phyloP scores from a whole-genome alignment of 1,140 invertebrate genomes.

The Apolygus lucorum region DNA sequence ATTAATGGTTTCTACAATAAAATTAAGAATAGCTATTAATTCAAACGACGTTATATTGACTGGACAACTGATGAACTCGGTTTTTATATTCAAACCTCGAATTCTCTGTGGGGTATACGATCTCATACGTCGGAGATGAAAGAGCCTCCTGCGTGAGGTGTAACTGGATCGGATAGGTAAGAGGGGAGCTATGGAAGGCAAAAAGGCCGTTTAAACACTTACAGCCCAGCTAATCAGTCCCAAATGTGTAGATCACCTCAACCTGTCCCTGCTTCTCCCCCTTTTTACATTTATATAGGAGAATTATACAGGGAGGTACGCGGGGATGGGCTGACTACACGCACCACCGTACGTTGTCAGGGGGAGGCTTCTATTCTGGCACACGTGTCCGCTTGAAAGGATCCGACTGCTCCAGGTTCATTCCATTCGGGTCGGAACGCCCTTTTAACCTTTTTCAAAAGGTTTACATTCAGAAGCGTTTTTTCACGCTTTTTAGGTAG shows the following conservation, averaged over 20 bases:
- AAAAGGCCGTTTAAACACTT: conserved; percentile 3
- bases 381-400: conserved; percentile 2
- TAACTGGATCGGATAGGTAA: too few relatives aligned
- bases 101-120: too few relatives aligned
- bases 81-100: too few relatives aligned
- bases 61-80: too few relatives aligned
- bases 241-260: not conserved
- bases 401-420: not conserved
- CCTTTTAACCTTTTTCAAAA: not conserved
- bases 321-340: conserved; percentile 4
- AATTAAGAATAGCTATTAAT: too few relatives aligned
- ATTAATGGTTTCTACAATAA: too few relatives aligned
- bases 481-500: too few relatives aligned
- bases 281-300: conserved; percentile 11
- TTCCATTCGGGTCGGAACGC: not conserved
- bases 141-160: too few relatives aligned
- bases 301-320: conserved; percentile 9
- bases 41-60: too few relatives aligned
- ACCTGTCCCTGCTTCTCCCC: not conserved
- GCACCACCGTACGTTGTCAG: not conserved
- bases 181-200: too few relatives aligned
- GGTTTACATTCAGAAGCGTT: conserved; percentile 8
- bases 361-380: not conserved
- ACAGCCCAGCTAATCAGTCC: not conserved
- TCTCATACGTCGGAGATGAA: too few relatives aligned